Base-by-base conservation (phyloP, 2,888 invertebrate species). In the Branchipolynoe longqiensis region DNA sequence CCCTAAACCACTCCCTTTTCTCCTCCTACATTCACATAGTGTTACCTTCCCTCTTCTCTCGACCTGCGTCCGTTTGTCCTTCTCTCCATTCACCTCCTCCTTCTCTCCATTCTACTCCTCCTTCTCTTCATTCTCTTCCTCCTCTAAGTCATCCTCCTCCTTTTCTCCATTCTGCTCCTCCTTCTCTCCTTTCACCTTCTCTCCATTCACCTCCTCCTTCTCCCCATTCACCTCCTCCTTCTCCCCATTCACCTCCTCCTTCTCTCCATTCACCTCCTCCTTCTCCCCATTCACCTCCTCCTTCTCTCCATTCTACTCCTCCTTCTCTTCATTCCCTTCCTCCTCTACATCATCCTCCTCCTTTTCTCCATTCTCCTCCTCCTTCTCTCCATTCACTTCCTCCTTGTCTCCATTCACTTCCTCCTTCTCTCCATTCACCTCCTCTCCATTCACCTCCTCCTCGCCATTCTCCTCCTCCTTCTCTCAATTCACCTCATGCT, bases 351-450 rank as follows among this genome's bases (percentile, higher is more conserved):
- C 54, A 8, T 38, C 69, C 33, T 84, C 74, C 73, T 78, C 78
- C 25, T 36, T 54, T 33, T n/a, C 25, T 56, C 6, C 78, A 28
- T 36, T 62, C 74, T 22, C 78, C 62, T 25, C 84, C 78, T 31
- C 25, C 25, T 36, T 86, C 62, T 0, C 78, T 58, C 25, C 84
- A 31, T 18, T 41, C 41, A 22, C 84, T 40, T 22, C 33, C 74
- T 14, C 56, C 64, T n/a, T 82, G 64, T 25, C 54, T 41, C 28
- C n/a, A 73, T 14, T 83, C 83, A 40, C 73, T 73, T 54, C 73
- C 73, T 64, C 73, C 85, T 33, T 73, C 48, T 31, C 83, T 73
- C 40, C 73, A 33, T 22, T 73, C 54, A 33, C 38, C 69, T 28
- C 73, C 83, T 4, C 38, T 58, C n/a, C 74, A 69, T 31, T 40